Evolutionary conservation across 2,888 invertebrate species (phyloP).

Genomic region (Nymphalis c-album): DNA sequence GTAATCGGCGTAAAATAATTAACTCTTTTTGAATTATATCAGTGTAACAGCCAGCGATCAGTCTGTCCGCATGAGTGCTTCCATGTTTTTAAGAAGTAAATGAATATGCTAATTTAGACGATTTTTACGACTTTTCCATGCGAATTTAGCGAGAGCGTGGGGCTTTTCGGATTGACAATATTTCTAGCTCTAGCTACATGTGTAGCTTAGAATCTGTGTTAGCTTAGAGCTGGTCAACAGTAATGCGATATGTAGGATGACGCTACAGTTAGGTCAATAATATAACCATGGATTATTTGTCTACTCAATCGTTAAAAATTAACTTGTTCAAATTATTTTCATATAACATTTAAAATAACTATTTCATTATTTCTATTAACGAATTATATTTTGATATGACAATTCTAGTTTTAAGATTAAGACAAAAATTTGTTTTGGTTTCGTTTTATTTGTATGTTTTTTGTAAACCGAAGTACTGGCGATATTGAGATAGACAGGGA

Average conservation of each 20-base stretch:
- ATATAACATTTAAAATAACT: conserved; percentile 30
- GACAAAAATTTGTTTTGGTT: conserved; percentile 23
- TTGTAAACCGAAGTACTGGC: conserved; percentile 43
- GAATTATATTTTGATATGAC: conserved; percentile 35
- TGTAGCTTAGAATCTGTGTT: conserved; percentile 39
- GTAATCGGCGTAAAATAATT: conserved; percentile 20
- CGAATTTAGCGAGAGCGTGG: conserved; percentile 54
- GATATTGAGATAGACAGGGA: conserved; percentile 48
- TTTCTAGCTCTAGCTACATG: conserved; percentile 45
- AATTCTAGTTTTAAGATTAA: conserved; percentile 31
- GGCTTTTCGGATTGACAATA: conserved; percentile 70
- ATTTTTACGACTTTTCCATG: conserved; percentile 64
- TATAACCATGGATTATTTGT: conserved; percentile 9
- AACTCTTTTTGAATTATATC: conserved; percentile 39
- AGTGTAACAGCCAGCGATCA: conserved; percentile 70
- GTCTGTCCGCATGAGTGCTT: conserved; percentile 81
- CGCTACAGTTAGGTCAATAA: conserved; percentile 7
- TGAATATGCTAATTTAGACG: conserved; percentile 67
- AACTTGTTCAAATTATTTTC: conserved; percentile 30
- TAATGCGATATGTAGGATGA: conserved; percentile 19
- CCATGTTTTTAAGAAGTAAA: conserved; percentile 77
- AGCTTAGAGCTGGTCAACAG: conserved; percentile 29
- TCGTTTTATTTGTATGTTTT: conserved; percentile 26
- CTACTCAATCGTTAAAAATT: conserved; percentile 9
- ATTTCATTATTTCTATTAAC: conserved; percentile 31